phyloP scores from a whole-genome alignment of 2,797 vertebrate species.

The Tarsius wallacei region DNA sequence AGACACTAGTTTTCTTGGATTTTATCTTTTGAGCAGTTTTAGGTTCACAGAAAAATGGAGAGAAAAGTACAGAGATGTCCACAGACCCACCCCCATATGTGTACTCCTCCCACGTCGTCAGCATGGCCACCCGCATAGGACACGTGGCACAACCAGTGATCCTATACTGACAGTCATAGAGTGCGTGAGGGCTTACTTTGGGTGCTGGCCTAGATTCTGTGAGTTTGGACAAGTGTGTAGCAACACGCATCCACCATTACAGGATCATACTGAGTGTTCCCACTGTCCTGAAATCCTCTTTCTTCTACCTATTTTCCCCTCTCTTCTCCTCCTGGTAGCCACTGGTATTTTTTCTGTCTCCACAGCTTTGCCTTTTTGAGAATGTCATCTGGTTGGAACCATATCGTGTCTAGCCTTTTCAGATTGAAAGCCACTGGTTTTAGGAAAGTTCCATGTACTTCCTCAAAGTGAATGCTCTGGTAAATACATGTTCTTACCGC shows the following conservation, averaged over 20 bases:
- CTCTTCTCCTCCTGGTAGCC: background rate
- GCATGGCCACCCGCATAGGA: background rate
- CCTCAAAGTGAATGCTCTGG: background rate
- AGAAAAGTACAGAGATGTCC: background rate
- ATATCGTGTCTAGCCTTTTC: background rate
- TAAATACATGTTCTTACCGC: background rate
- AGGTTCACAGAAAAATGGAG: background rate
- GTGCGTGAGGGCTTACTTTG: too few relatives aligned
- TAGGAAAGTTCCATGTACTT: background rate
- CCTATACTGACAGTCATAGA: too few relatives aligned
- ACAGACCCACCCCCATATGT: too few relatives aligned
- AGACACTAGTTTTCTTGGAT: background rate
- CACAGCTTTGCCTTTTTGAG: background rate
- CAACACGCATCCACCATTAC: background rate
- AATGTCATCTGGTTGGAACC: background rate
- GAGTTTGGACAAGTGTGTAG: background rate
- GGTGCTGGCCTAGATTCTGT: too few relatives aligned
- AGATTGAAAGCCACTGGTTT: background rate
- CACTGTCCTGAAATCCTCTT: background rate
- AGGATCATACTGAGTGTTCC: background rate
- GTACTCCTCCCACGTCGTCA: rapidly evolving
- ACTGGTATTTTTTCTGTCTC: background rate
- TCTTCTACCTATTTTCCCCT: background rate
- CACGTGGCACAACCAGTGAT: background rate
- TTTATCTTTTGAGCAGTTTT: background rate